Conservation (phyloP, 2,797 vertebrate genomes). For the Nannoperca australis region DNA sequence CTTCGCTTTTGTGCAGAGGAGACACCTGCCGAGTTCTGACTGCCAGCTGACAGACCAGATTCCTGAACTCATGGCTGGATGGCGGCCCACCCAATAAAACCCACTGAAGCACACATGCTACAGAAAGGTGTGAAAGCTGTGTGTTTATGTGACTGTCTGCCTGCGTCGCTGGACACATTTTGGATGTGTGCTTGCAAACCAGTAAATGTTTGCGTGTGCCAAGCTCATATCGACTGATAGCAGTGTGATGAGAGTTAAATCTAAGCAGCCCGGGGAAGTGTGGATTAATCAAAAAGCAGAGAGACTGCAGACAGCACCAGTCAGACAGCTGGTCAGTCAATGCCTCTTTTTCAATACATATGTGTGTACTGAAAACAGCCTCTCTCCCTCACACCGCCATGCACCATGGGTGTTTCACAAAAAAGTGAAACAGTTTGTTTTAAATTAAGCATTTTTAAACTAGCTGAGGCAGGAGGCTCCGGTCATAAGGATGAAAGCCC, state of each 20-base stretch:
- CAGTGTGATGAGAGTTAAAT: constrained; percentile 64
- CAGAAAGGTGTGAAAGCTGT: constrained; percentile 55
- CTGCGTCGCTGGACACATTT: constrained; percentile 39
- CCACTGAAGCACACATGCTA: constrained; percentile 40
- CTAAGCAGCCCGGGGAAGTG: constrained; percentile 60
- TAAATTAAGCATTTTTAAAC: constrained; percentile 32
- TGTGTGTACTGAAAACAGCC: constrained; percentile 8
- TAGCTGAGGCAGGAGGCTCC: constrained; percentile 6
- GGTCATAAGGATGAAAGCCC: constrained; percentile 19
- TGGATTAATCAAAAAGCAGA: constrained; percentile 69
- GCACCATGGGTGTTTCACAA: not conserved
- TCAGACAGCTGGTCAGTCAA: constrained; percentile 50
- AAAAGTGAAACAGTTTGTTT: constrained; percentile 13
- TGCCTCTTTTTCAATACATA: constrained; percentile 51
- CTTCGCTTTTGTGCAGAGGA: constrained; percentile 72
- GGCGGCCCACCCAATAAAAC: constrained; percentile 65
- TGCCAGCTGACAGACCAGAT: constrained; percentile 75
- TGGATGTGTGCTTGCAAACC: constrained; percentile 33
- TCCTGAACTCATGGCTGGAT: constrained; percentile 71
- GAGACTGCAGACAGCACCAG: constrained; percentile 55
- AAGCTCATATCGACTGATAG: constrained; percentile 62
- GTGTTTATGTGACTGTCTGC: constrained; percentile 13
- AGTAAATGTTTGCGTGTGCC: constrained; percentile 34
- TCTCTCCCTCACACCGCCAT: not conserved
- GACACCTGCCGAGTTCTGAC: constrained; percentile 73